A percentile compares a stretch with the other conserved stretches of the same genome.
These are phyloP conservation scores for Ptychadena robeensis DNA, from an alignment of 2,797 vertebrate genomes.

Conservation along the genomic window DNA sequence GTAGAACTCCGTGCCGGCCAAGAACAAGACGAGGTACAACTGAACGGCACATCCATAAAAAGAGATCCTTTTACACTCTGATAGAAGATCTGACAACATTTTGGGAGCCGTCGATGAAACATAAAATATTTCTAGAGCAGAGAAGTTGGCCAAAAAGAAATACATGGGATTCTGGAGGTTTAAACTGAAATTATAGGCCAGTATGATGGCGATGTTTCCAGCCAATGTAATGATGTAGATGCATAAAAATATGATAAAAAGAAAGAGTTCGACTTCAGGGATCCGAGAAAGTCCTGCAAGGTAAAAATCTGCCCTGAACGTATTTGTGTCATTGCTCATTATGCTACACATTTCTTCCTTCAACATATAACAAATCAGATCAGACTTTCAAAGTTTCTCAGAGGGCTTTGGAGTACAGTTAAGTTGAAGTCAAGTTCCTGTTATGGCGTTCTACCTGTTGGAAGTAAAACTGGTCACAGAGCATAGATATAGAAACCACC, in stretches of 20 bases:
- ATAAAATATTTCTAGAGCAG: constrained; percentile 37
- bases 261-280: background rate
- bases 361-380: background rate
- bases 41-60: constrained; percentile 20
- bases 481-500: too few relatives aligned
- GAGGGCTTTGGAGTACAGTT: too few relatives aligned
- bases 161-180: constrained; percentile 40
- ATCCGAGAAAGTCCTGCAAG: constrained; percentile 5
- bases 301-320: constrained; percentile 1
- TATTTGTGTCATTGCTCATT: constrained; percentile 7
- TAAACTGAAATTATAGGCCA: constrained; percentile 10
- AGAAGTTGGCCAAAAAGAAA: constrained; percentile 39
- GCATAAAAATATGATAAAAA: constrained; percentile 17
- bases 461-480: background rate
- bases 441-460: background rate
- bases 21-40: constrained; percentile 22
- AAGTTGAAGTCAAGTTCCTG: background rate
- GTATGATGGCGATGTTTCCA: constrained; percentile 25
- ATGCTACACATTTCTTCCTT: background rate
- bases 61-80: background rate
- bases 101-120: constrained; percentile 25
- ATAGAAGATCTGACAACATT: constrained; percentile 9
- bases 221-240: constrained; percentile 16
- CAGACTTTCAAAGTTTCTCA: too few relatives aligned
- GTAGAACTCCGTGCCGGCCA: constrained; percentile 35